A percentile compares a stretch with the other conserved stretches of the same genome.
These are phyloP conservation scores for Oceanodroma tethys DNA, from an alignment of 2,113 vertebrate species.

Conservation along the genomic window DNA sequence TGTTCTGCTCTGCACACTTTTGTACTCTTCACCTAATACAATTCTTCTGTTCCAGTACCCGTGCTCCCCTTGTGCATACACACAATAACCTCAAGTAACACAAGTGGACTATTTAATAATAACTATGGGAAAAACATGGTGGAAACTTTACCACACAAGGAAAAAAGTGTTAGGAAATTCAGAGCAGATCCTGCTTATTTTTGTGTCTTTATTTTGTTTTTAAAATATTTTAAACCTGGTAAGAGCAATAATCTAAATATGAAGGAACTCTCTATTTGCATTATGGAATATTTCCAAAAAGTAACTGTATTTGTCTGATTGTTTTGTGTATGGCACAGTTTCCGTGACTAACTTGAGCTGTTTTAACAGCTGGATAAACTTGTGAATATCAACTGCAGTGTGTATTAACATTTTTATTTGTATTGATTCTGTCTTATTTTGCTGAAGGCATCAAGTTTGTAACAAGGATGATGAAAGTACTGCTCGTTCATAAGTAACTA, in stretches of 20 bases:
- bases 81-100: neutral
- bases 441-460: neutral
- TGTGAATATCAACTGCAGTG: neutral
- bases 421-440: neutral
- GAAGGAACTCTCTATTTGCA: neutral
- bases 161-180: neutral
- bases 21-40: neutral
- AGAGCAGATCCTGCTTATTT: neutral
- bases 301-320: neutral
- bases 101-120: neutral
- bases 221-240: neutral
- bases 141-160: neutral
- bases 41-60: neutral
- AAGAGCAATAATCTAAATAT: neutral
- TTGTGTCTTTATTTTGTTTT: neutral
- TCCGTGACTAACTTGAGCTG: neutral
- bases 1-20: neutral
- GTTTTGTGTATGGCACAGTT: neutral
- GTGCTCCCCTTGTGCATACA: neutral
- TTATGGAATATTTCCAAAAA: neutral
- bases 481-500: neutral
- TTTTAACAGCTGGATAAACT: neutral
- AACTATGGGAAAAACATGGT: neutral
- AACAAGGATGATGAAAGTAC: neutral
- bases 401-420: neutral